These are phyloP conservation scores for Lepisosteus osseus DNA, from an alignment of 2,113 vertebrate species.

Conservation along the genomic window DNA sequence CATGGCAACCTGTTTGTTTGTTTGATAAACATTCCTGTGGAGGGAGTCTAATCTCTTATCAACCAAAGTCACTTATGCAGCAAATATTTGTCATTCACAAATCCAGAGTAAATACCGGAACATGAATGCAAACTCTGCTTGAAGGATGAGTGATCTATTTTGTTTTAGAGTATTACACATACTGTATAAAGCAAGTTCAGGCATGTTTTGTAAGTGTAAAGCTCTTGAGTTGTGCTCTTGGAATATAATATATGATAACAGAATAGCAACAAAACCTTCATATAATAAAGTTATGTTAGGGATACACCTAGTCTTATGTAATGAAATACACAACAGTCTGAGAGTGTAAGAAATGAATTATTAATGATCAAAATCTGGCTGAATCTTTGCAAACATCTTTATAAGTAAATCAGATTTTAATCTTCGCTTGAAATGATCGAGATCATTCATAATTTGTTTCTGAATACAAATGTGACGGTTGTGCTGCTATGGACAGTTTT, in stretches of 20 bases:
- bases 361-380: too few relatives aligned
- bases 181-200: slow-evolving; percentile 14
- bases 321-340: too few relatives aligned
- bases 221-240: background rate
- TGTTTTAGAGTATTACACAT: background rate
- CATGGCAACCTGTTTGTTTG: slow-evolving; percentile 27
- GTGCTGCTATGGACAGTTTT: too few relatives aligned
- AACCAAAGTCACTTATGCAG: background rate
- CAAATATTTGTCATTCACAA: slow-evolving; percentile 9
- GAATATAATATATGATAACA: background rate
- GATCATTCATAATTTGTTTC: too few relatives aligned
- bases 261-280: background rate
- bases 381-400: too few relatives aligned
- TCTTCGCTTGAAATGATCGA: too few relatives aligned
- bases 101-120: background rate
- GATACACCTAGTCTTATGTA: too few relatives aligned
- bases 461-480: too few relatives aligned
- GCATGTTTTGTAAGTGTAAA: background rate
- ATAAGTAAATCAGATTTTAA: too few relatives aligned
- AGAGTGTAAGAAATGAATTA: too few relatives aligned
- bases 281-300: too few relatives aligned
- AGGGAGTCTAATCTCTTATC: slow-evolving; percentile 2
- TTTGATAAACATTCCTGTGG: slow-evolving; percentile 12
- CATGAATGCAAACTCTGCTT: slow-evolving; percentile 1
- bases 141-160: background rate